These are phyloP conservation scores for Chelon labrosus DNA, from an alignment of 2,797 vertebrate species.

Conservation along the genomic window DNA sequence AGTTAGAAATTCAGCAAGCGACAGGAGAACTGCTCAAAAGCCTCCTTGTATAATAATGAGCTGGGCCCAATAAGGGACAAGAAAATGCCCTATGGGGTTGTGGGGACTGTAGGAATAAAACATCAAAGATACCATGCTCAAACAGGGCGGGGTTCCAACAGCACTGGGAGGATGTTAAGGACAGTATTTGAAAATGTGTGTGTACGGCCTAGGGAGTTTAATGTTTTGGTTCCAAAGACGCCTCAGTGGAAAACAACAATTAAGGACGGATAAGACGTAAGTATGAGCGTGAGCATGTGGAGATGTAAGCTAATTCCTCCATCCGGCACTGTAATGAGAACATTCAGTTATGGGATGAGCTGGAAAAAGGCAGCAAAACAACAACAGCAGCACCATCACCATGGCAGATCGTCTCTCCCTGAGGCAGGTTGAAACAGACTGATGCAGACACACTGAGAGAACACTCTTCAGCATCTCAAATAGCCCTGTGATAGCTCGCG, in stretches of 20 bases:
- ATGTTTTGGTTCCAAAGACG: conserved; percentile 69
- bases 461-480: conserved; percentile 67
- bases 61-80: conserved; percentile 51
- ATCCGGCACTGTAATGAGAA: conserved; percentile 48
- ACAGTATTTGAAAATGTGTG: conserved; percentile 57
- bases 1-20: conserved; percentile 50
- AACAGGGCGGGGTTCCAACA: conserved; percentile 54
- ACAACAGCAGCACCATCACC: conserved; percentile 37
- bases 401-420: conserved; percentile 54
- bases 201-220: conserved; percentile 52
- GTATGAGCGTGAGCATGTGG: conserved; percentile 36
- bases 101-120: conserved; percentile 63
- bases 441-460: conserved; percentile 48
- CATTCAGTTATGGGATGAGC: conserved; percentile 49
- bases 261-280: conserved; percentile 62
- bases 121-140: conserved; percentile 65
- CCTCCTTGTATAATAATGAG: conserved; percentile 67
- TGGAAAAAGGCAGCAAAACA: conserved; percentile 50
- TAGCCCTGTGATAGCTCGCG: conserved; percentile 45
- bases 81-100: conserved; percentile 60
- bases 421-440: conserved; percentile 54
- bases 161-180: conserved; percentile 62
- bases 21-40: conserved; percentile 41
- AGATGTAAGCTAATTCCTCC: conserved; percentile 57
- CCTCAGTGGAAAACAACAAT: conserved; percentile 75